Percentiles rank a stretch among this genome's conserved stretches.
Evolutionary conservation across 2,888 invertebrate species (phyloP).

Genomic region (Hypsopygia costalis): DNA sequence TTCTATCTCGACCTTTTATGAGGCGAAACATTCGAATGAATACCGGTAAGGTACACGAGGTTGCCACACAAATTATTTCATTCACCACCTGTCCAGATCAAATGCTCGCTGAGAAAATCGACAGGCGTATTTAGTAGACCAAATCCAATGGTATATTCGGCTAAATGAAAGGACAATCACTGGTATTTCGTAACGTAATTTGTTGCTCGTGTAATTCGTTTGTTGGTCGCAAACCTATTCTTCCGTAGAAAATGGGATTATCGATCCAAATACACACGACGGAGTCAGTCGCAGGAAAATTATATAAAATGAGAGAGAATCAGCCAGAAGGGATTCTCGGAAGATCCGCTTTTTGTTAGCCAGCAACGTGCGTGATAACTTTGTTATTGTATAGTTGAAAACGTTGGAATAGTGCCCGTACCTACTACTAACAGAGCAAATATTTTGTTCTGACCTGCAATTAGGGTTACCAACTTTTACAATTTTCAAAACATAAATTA

Average conservation of each 20-base stretch:
- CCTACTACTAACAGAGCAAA: conserved; percentile 13
- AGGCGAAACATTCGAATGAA: conserved; percentile 27
- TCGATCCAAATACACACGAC: conserved; percentile 31
- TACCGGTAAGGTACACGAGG: conserved; percentile 15
- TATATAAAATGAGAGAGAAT: conserved; percentile 30
- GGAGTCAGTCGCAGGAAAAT: conserved; percentile 22
- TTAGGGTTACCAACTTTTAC: too few species aligned
- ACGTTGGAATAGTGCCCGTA: conserved; percentile 6
- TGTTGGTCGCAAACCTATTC: conserved; percentile 28
- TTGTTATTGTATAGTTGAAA: conserved; percentile 42
- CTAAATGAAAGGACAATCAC: conserved; percentile 16
- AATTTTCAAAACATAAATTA: too few species aligned
- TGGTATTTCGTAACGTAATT: conserved; percentile 20
- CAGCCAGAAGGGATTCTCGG: too few species aligned
- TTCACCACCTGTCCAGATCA: conserved; percentile 19
- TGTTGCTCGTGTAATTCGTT: conserved; percentile 22
- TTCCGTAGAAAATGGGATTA: conserved; percentile 36
- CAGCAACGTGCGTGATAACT: conserved; percentile 30
- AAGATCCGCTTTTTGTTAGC: too few species aligned
- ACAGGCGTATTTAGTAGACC: neutral
- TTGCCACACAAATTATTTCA: conserved; percentile 20
- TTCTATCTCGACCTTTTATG: conserved; percentile 28
- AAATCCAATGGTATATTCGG: neutral
- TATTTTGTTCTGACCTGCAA: conserved; percentile 11
- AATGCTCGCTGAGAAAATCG: neutral